phyloP scores from a whole-genome alignment of 53 echinoderm and acorn worm genomes.

The Glandiceps talaboti region DNA sequence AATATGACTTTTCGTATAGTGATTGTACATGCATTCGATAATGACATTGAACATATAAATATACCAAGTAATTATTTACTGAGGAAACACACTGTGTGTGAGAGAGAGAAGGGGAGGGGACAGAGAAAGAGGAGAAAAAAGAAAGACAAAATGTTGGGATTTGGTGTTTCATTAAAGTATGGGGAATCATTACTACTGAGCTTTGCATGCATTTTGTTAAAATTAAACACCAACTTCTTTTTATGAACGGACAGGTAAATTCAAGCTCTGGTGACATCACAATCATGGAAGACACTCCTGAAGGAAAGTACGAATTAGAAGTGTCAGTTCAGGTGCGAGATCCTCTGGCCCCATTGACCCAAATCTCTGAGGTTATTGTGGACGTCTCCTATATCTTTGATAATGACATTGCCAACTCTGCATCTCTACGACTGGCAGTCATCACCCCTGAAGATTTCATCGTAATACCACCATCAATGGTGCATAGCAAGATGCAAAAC shows the following conservation, averaged over 20 bases:
- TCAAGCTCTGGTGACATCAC: conserved; percentile 45
- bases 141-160: too few relatives aligned
- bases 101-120: too few relatives aligned
- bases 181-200: too few relatives aligned
- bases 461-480: not conserved
- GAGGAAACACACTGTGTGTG: too few relatives aligned
- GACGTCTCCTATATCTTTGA: conserved; percentile 50
- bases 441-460: conserved; percentile 68
- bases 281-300: conserved; percentile 59
- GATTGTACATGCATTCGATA: too few relatives aligned
- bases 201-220: too few relatives aligned
- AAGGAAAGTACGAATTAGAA: conserved; percentile 31
- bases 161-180: too few relatives aligned
- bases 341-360: conserved; percentile 19
- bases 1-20: too few relatives aligned
- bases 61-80: too few relatives aligned
- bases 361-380: conserved; percentile 37
- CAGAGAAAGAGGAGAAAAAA: too few relatives aligned
- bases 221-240: too few relatives aligned
- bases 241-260: conserved; percentile 63
- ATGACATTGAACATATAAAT: too few relatives aligned
- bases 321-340: conserved; percentile 32
- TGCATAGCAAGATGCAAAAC: conserved; percentile 35
- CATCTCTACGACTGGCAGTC: conserved; percentile 73
- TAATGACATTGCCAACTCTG: conserved; percentile 72